A percentile compares a stretch with the other conserved stretches of the same genome.
These are phyloP conservation scores for Lophura swinhoii DNA, from an alignment of 2,797 vertebrate genomes.

Conservation along the genomic window DNA sequence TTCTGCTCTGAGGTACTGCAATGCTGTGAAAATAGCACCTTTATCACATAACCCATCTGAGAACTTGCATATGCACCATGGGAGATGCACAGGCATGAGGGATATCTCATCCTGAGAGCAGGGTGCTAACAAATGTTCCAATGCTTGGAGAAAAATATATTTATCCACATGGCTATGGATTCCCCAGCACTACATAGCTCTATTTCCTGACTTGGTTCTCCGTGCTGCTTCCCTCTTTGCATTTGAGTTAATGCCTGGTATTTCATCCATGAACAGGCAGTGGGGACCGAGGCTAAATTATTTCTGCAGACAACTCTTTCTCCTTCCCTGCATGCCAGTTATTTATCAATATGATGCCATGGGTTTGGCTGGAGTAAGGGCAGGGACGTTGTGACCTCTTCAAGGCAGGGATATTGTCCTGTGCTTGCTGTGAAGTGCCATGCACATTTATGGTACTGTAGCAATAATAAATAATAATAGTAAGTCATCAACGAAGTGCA, in stretches of 20 bases:
- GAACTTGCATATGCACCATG: background rate
- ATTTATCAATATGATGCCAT: background rate
- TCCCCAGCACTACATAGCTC: background rate
- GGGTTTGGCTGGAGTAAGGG: background rate
- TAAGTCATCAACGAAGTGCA: background rate
- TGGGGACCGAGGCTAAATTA: background rate
- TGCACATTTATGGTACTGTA: background rate
- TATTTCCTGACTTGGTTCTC: background rate
- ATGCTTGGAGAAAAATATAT: rapidly evolving
- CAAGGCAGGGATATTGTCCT: background rate
- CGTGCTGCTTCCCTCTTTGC: background rate
- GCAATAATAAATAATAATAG: conserved; percentile 26
- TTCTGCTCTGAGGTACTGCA: background rate
- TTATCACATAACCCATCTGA: rapidly evolving
- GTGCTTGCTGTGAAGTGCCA: background rate
- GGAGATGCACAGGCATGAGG: rapidly evolving
- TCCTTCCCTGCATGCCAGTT: background rate
- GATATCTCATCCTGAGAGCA: background rate
- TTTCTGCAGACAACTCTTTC: background rate
- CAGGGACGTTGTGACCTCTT: background rate
- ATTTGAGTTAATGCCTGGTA: background rate
- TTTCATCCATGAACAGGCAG: background rate
- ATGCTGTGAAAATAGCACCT: rapidly evolving
- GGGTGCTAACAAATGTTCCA: background rate
- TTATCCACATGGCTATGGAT: background rate